phyloP scores from a whole-genome alignment of 2,888 invertebrate species.

The Acleris literana region DNA sequence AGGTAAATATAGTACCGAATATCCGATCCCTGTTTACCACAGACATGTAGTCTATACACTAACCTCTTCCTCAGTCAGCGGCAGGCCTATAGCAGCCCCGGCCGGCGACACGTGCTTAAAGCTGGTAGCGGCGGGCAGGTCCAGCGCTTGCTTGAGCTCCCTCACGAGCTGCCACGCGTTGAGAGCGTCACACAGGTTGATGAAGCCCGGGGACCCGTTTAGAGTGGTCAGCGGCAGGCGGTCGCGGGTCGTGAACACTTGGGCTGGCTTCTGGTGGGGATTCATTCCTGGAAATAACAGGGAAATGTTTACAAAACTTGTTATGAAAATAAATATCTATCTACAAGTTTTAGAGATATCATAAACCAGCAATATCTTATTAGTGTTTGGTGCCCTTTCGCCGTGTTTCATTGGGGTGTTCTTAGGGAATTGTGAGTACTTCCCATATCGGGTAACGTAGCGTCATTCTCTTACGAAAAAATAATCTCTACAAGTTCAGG shows the following conservation, averaged over 20 bases:
- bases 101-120: conserved; percentile 99
- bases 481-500: no score
- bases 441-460: no score
- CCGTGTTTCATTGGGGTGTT: no score
- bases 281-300: conserved; percentile 88
- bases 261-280: conserved; percentile 98
- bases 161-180: conserved; percentile 98
- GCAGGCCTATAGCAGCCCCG: conserved; percentile 95
- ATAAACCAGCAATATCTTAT: no score
- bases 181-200: conserved; percentile 98
- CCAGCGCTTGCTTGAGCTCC: conserved; percentile 91
- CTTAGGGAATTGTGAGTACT: no score
- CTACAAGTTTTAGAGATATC: no score
- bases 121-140: conserved; percentile 95
- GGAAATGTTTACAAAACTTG: not conserved
- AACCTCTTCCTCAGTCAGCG: conserved; percentile 88
- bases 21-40: no score
- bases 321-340: no score
- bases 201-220: conserved; percentile 98
- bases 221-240: conserved; percentile 93
- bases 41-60: conserved; percentile 16
- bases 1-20: no score
- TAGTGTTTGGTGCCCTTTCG: no score
- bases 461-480: no score
- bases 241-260: conserved; percentile 91